Base-by-base conservation (phyloP, 2,888 invertebrate genomes). In the Xestia sexstrigata region DNA sequence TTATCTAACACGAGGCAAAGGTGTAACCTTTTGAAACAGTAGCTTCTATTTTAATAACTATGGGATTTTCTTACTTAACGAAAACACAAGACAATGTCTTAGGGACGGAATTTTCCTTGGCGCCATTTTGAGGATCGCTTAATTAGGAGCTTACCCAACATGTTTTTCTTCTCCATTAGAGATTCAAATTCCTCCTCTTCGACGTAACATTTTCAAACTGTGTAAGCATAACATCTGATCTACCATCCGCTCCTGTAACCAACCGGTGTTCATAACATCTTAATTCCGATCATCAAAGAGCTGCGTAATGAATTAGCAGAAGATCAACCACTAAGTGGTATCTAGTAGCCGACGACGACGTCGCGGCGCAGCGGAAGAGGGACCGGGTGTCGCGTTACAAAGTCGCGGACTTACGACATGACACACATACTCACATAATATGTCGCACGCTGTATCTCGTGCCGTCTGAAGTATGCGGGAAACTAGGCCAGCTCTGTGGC, bases 371-470 rank as follows among this genome's bases (percentile, higher is more conserved):
- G 49, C 81, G 87, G 87, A 86, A 86, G 86, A 82, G 79, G 81
- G 84, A 71, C 76, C 82, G 76, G 73, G 88, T 84, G 84, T 89
- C 81, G n/a, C 67, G 71, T 88, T 87, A 86, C 89, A 85, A 79
- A 82, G 84, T 72, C 65, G 76, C 82, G 83, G 82, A 83, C 74
- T 73, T 79, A 47, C 77, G 58, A 30, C 45, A 74, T 60, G 67
- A 71, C 79, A 65, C 20, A 72, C 42, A n/a, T 65, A 26, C 65
- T 15, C 42, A 63, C 76, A 47, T 76, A 52, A 39, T 65, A 17
- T 26, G 35, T 68, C 52, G 49, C 20, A 60, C 58, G 60, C 35
- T 60, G 60, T 55, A 60, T 74, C 58, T 73, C 49, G 15, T 23
- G 45, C n/a, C 69, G 13, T 69, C 45, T 55, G 35, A 23, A 62